Base-by-base conservation (phyloP, 1,140 invertebrate genomes). In the Steinernema feltiae region DNA sequence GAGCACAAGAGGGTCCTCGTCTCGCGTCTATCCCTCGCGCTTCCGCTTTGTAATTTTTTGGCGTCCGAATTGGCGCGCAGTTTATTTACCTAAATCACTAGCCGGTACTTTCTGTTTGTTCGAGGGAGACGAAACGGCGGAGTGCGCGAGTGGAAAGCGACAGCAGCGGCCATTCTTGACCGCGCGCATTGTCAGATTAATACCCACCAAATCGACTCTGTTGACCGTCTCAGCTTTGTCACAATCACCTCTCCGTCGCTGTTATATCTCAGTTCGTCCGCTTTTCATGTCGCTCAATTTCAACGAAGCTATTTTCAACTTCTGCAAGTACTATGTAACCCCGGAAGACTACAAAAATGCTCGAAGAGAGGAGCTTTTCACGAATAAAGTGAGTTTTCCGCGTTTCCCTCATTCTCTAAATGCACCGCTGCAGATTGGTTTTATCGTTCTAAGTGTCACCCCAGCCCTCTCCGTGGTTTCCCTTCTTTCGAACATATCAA, bases 11-110 rank as follows among this genome's bases (percentile, higher is more conserved):
- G 12, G 53, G 15, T 3, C 53, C 7, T 63, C 53, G 53, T 12
- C 53, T 3, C 53, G 12, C 15, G 15, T 27, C 15, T 15, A 7
- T 27, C 24, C 53, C 53, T 41, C 35, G 18, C 15, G 12, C 53
- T 63, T 63, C 53, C 53, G 53, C 53, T 63, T 63, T 63, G 53
- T 63, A 63, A 63, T 63, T 63, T 63, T 63, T 63, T 63, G 53
- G 3, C 15, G 53, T 63, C 53, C 24, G 53, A 63, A 63, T 17
- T 63, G 53, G 53, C 53, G 53, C 53, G 53, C 53, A 63, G 53
- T 63, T 63, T 63, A 63, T 63, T 63, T 63, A 27, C 53, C 53
- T 27, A 63, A 63, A 63, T 63, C 53, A 63, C 53, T 63, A 63
- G 53, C 53, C 53, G 53, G 53, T 63, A 63, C 53, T 63, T 63